Base-by-base conservation (phyloP, 2,797 vertebrate species). In the Leptodactylus fallax region DNA sequence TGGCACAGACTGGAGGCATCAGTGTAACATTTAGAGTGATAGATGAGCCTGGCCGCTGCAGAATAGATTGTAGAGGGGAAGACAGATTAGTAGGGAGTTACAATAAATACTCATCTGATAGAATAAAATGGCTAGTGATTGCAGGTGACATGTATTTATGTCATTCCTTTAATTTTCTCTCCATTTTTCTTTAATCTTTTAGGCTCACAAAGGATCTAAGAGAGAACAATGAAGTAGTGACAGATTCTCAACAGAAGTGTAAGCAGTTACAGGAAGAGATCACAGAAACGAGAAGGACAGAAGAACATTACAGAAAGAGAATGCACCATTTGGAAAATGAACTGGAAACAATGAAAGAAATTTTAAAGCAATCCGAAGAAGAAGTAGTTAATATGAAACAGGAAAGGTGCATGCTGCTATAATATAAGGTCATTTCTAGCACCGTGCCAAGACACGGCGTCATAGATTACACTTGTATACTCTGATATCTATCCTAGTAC, bases 151-250 rank as follows among this genome's bases (percentile, higher is more conserved):
- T 77, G 72, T 55, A 47, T 25, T 56, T 56, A 45, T 80, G 69
- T 23, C 19, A 74, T 61, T 76, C 27, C 27, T 74, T 84, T 58
- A 0, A 49, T 74, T 60, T 79, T 36, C 7, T 36, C 58, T 79
- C 19, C 27, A 19, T 49, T 76, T 81, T 25, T 56, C 71, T 79
- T 86, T 53, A 58, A 56, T 69, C 17, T 87, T 88, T 88, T 90
- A 98, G 97, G 80, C 94, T 97, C 85, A 95, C 90, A 7, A 95
- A 90, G 89, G 94, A 96, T 90, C 91, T 97, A 91, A 96, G 94
- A 92, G 96, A 96, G 88, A 96, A 95, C 94, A 95, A 96, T 51
- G 93, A 96, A 83, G 95, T 91, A 85, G 93, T 95, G 93, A 95
- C 94, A 58, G 93, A 94, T 92, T 96, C 95, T 93, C 96, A 97